Percentiles rank a stretch among this genome's conserved stretches.
These are phyloP conservation scores for Perognathus longimembris DNA, from an alignment of 2,113 vertebrate genomes.

Conservation along the genomic window DNA sequence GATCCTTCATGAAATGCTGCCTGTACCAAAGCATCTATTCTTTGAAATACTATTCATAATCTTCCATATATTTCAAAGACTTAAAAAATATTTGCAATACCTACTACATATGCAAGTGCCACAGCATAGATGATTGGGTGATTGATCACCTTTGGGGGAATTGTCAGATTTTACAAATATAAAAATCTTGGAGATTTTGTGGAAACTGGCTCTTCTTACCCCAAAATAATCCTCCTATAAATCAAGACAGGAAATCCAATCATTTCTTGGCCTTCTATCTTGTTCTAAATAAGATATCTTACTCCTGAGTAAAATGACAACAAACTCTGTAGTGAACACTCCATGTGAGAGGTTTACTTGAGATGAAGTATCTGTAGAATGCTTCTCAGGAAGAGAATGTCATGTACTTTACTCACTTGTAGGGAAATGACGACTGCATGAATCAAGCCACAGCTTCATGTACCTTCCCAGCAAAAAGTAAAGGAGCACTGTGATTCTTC, in stretches of 20 bases:
- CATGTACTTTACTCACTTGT: accelerated
- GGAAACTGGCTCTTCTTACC: not conserved
- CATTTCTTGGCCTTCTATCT: not conserved
- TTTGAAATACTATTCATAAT: not conserved
- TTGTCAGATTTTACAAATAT: not conserved
- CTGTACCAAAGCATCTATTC: not conserved
- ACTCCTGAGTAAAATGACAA: not conserved
- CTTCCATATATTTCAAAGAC: not conserved
- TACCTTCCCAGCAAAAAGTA: too few species aligned
- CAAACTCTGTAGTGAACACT: conserved; percentile 41
- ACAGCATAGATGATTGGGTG: not conserved
- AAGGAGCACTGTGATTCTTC: not conserved
- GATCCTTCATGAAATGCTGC: not conserved
- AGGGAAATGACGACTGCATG: accelerated
- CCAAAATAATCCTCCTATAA: not conserved
- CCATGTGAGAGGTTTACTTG: conserved; percentile 44
- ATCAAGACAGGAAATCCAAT: not conserved
- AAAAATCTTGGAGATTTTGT: conserved; percentile 20
- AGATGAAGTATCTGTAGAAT: not conserved
- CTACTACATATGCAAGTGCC: not conserved
- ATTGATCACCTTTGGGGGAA: not conserved
- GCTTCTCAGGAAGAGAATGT: not conserved
- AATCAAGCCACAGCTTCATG: not conserved
- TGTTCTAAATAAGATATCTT: conserved; percentile 49
- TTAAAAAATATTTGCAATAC: conserved; percentile 3